These are phyloP conservation scores for Helicolenus hilgendorfi DNA, from an alignment of 2,797 vertebrate genomes.

Conservation along the genomic window DNA sequence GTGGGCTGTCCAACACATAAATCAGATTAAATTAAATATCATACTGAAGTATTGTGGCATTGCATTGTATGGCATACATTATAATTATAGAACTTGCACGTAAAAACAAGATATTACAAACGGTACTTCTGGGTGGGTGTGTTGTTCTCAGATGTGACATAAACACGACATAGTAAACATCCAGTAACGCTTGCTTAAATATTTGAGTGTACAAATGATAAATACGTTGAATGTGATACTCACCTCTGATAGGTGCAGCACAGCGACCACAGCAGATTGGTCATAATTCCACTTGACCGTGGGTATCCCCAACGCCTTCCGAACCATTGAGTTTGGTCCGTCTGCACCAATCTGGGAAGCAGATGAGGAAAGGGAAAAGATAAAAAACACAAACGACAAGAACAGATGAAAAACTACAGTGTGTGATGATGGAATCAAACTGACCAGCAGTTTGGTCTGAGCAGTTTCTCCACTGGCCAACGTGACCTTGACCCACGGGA, in stretches of 20 bases:
- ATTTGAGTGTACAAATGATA: not conserved
- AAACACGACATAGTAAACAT: conserved; percentile 1
- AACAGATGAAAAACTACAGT: not conserved
- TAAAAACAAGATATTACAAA: conserved; percentile 43
- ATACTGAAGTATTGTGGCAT: not conserved
- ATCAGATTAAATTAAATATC: conserved; percentile 35
- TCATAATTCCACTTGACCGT: conserved; percentile 95
- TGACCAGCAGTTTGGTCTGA: conserved; percentile 96
- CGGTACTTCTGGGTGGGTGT: not conserved
- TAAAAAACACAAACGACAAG: not conserved
- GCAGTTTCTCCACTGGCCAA: conserved; percentile 94
- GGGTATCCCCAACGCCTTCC: conserved; percentile 92
- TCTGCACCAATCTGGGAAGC: conserved; percentile 95
- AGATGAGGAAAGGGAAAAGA: not conserved
- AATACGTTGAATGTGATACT: not conserved
- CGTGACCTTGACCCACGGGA: conserved; percentile 96
- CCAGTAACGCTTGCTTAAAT: conserved; percentile 11
- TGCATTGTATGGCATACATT: conserved; percentile 19
- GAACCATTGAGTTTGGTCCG: conserved; percentile 95
- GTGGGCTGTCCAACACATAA: conserved; percentile 90
- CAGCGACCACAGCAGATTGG: conserved; percentile 97
- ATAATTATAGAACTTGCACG: conserved; percentile 23
- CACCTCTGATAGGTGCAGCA: conserved; percentile 96
- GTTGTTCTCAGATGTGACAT: conserved; percentile 39
- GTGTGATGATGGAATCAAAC: conserved; percentile 55